Base-by-base conservation (phyloP, 2,113 vertebrate genomes). In the Scomber scombrus region DNA sequence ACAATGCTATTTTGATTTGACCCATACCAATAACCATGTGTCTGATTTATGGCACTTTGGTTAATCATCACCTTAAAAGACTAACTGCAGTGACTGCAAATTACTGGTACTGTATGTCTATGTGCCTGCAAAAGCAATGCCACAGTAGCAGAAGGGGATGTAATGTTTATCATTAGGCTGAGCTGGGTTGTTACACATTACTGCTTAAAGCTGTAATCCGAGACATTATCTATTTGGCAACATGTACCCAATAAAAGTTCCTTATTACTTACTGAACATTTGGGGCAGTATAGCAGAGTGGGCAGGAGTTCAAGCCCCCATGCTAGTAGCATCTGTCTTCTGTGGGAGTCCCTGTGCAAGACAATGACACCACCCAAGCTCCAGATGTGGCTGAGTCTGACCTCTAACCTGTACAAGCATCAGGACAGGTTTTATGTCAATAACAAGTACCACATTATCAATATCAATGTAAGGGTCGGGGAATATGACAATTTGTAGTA, bases 41-140 rank as follows among this genome's bases (percentile, higher is more conserved):
- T 52, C 34, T 31, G 66, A 88, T 88, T 87, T 86, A 86, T 83
- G 51, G 77, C 58, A 45, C 57, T 8, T 60, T 2, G 12, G 78
- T 78, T 57, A 86, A 88, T 89, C 18, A 91, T 77, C 54, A 67
- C 70, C 86, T 31, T 57, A 9, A 45, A 68, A 49, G 57, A 11
- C 6, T 45, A 55, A 50, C 75, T 51, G 23, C 46, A 49, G 7
- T 18, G 15, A 61, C 21, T 18, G 12, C 51, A 65, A 65, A 85
- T 11, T 46, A 49, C 14, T 6, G 9, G 40, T 12, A 18, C n/a
- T n/a, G 21, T 21, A n/a, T 1, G 11, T 61, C 14, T 54, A 34
- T 71, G 58, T 34, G 49, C 55, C 9, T 72, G 66, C 29, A 77
- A 31, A 58, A 64, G 60, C 52, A 84, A 19, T 55, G 16, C 55